These are phyloP conservation scores for Heliconius erato DNA, from an alignment of 2,888 invertebrate species.

Conservation along the genomic window DNA sequence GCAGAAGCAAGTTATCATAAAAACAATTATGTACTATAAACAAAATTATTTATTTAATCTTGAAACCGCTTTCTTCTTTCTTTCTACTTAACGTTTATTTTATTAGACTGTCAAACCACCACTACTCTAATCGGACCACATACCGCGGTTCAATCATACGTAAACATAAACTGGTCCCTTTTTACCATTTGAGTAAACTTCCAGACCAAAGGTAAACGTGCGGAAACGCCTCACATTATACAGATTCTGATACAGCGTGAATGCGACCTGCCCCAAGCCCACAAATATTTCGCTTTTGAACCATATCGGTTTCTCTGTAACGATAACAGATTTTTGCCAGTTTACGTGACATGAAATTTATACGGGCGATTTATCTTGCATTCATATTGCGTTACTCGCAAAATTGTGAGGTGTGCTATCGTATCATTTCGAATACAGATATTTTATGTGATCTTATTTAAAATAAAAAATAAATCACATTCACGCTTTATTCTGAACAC, in stretches of 20 bases:
- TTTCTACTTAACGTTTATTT: not conserved
- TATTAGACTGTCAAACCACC: not conserved
- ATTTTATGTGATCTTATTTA: slow-evolving; percentile 61
- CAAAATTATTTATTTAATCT: not conserved
- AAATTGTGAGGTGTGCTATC: slow-evolving; percentile 82
- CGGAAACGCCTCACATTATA: slow-evolving; percentile 33
- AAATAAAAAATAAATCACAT: not conserved
- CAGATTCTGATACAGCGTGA: slow-evolving; percentile 49
- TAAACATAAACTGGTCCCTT: not conserved
- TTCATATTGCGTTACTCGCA: slow-evolving; percentile 80
- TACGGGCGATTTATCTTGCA: slow-evolving; percentile 83
- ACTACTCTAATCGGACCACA: not conserved
- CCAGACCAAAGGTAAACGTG: slow-evolving; percentile 25
- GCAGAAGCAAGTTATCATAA: not conserved
- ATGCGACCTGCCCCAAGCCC: slow-evolving; percentile 73
- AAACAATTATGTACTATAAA: no score
- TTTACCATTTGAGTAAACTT: slow-evolving; percentile 22
- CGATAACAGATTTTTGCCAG: slow-evolving; percentile 82
- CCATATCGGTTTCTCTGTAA: slow-evolving; percentile 78
- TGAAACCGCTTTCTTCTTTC: no score
- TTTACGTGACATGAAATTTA: slow-evolving; percentile 84
- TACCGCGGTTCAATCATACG: not conserved
- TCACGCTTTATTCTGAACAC: no score
- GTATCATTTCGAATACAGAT: slow-evolving; percentile 66
- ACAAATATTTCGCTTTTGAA: slow-evolving; percentile 69